These are phyloP conservation scores for Rutpela maculata DNA, from an alignment of 2,888 invertebrate species.

Conservation along the genomic window DNA sequence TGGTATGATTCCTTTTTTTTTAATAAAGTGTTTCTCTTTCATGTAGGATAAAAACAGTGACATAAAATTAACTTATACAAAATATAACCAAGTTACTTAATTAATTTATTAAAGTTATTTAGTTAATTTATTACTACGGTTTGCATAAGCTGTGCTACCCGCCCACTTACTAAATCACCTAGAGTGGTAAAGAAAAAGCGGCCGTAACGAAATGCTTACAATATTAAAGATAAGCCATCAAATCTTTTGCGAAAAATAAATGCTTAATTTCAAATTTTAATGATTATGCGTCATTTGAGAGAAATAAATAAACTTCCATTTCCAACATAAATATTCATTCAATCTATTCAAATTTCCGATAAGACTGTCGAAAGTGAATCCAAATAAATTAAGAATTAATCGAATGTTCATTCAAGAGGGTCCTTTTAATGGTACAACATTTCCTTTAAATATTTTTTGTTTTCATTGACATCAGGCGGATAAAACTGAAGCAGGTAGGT, in stretches of 20 bases:
- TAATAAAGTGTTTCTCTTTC: no score
- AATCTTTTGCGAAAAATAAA: conserved; percentile 29
- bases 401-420: conserved; percentile 52
- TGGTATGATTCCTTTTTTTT: no score
- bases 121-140: no score
- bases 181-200: no score
- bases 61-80: no score
- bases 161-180: no score
- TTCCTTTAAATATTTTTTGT: conserved; percentile 58
- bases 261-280: conserved; percentile 35
- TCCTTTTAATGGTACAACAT: conserved; percentile 53
- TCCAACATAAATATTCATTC: conserved; percentile 46
- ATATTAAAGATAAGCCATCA: conserved; percentile 9
- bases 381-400: conserved; percentile 51
- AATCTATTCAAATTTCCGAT: conserved; percentile 48
- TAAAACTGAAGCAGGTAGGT: conserved; percentile 47
- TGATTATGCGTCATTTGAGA: conserved; percentile 29
- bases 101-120: no score
- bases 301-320: conserved; percentile 34
- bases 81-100: no score
- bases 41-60: no score
- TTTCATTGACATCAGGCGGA: conserved; percentile 34
- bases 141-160: no score
- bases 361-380: conserved; percentile 39
- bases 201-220: neutral